These are phyloP conservation scores for Carollia perspicillata DNA, from an alignment of 2,113 vertebrate genomes.

Conservation along the genomic window DNA sequence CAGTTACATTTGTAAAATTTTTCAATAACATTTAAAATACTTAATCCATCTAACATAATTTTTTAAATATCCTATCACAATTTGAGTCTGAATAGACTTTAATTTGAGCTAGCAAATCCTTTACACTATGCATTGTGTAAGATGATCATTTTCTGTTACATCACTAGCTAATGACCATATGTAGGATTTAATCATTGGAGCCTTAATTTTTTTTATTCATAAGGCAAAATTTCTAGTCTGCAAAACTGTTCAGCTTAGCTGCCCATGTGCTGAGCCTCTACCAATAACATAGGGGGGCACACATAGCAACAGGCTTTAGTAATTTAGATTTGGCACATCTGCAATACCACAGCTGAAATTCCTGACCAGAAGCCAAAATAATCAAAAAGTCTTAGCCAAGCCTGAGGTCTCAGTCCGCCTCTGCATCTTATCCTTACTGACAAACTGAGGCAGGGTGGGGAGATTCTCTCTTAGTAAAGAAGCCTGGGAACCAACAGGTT, in stretches of 20 bases:
- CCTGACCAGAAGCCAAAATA: background rate
- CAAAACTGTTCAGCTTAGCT: background rate
- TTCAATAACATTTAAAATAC: conserved; percentile 25
- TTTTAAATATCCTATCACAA: background rate
- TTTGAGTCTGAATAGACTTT: background rate
- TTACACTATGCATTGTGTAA: background rate
- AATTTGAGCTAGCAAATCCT: conserved; percentile 6
- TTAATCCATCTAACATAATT: conserved; percentile 3
- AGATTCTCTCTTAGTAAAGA: background rate
- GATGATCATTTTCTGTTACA: background rate
- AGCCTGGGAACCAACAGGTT: background rate
- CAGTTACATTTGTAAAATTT: background rate
- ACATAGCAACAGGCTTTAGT: background rate
- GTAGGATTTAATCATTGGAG: background rate
- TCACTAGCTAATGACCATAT: background rate
- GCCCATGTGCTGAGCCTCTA: background rate
- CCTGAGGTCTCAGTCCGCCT: background rate
- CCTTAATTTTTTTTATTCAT: background rate
- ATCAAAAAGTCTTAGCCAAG: background rate
- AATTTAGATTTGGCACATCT: conserved; percentile 27
- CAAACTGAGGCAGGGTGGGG: background rate
- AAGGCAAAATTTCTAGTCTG: background rate
- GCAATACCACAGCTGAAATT: conserved; percentile 9
- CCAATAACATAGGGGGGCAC: background rate
- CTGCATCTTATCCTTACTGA: background rate